These are phyloP conservation scores for Papilio helenus DNA, from an alignment of 1,140 invertebrate genomes.

Conservation along the genomic window DNA sequence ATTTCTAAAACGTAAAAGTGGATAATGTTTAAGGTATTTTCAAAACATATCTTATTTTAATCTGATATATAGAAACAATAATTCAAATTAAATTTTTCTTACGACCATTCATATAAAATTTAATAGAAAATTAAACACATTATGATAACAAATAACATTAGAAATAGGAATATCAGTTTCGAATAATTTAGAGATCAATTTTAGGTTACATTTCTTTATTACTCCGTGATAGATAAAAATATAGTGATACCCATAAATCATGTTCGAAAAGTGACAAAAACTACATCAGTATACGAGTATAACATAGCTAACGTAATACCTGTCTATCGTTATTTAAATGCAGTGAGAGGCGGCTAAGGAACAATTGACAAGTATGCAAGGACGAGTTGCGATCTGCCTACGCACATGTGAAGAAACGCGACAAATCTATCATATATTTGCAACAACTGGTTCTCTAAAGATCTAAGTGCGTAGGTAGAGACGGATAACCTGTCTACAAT, in stretches of 20 bases:
- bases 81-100: too few relatives aligned
- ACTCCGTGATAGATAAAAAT: neutral
- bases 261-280: neutral
- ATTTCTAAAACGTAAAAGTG: neutral
- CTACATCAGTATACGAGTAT: neutral
- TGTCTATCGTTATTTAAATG: neutral
- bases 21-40: neutral
- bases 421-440: constrained; percentile 6
- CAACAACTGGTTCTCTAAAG: constrained; percentile 4
- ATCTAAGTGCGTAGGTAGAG: neutral
- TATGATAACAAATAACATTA: neutral
- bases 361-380: constrained; percentile 19
- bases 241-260: neutral
- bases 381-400: constrained; percentile 6
- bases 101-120: too few relatives aligned
- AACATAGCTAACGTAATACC: neutral
- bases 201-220: neutral
- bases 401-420: neutral
- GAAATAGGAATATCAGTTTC: neutral
- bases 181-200: neutral
- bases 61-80: neutral
- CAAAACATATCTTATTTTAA: neutral
- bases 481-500: neutral
- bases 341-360: neutral
- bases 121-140: too few relatives aligned